A percentile compares a stretch with the other conserved stretches of the same genome.
These are phyloP conservation scores for Macrosoma leucophasiata DNA, from an alignment of 2,888 invertebrate species.

Conservation along the genomic window DNA sequence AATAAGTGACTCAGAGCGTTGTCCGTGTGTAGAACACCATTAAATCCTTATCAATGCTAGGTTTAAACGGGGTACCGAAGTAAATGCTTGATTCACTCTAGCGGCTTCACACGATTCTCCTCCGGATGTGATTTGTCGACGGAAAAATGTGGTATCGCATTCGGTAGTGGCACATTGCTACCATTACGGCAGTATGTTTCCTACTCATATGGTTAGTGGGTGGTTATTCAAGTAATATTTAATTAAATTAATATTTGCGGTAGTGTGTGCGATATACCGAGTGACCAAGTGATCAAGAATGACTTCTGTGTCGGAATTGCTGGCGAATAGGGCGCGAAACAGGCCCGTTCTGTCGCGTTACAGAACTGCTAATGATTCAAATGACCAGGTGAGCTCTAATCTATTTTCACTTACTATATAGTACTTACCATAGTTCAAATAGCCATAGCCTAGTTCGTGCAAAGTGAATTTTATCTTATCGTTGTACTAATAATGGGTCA, in stretches of 20 bases:
- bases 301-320: conserved; percentile 61
- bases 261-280: conserved; percentile 15
- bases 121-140: conserved; percentile 75
- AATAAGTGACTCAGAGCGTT: conserved; percentile 26
- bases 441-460: conserved; percentile 7
- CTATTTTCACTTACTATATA: too few relatives aligned
- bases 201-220: conserved; percentile 49
- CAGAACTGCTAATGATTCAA: conserved; percentile 43
- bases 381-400: conserved; percentile 68
- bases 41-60: conserved; percentile 48
- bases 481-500: conserved; percentile 8
- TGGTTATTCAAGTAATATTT: conserved; percentile 30
- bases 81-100: conserved; percentile 66
- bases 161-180: conserved; percentile 51
- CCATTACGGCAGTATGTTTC: conserved; percentile 65
- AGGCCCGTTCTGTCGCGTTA: conserved; percentile 65
- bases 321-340: conserved; percentile 53
- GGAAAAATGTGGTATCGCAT: conserved; percentile 69
- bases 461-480: conserved; percentile 22
- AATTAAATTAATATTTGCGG: conserved; percentile 15
- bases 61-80: conserved; percentile 39
- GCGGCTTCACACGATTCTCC: conserved; percentile 49
- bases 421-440: too few relatives aligned
- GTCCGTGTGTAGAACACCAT: conserved; percentile 38
- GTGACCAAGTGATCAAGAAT: conserved; percentile 31